Conservation (phyloP, 2,888 invertebrate genomes). For the Zaprionus obscuricornis region DNA sequence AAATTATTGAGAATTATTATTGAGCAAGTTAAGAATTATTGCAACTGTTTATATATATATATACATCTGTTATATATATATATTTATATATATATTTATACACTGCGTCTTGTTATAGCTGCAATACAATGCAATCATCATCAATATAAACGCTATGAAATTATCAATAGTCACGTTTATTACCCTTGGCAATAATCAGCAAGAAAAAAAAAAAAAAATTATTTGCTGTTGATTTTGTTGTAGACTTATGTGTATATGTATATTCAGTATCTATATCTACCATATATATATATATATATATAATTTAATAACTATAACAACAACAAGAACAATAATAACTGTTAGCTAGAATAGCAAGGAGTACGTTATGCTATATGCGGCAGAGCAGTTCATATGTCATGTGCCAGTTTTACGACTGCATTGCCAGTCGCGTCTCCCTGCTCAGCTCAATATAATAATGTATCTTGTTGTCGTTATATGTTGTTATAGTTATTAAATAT, state of each 20-base stretch:
- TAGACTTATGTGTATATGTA: not conserved
- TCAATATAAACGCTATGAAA: slow-evolving; percentile 4
- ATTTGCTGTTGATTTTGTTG: slow-evolving; percentile 31
- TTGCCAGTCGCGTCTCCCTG: slow-evolving; percentile 35
- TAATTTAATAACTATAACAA: slow-evolving; percentile 69
- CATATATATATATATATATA: slow-evolving; percentile 38
- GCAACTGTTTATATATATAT: too few relatives aligned
- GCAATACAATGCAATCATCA: not conserved
- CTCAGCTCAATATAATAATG: too few relatives aligned
- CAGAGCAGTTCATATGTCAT: slow-evolving; percentile 69
- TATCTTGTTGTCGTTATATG: slow-evolving; percentile 16
- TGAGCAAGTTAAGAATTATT: too few relatives aligned
- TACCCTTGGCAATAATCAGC: slow-evolving; percentile 71
- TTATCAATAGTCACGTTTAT: slow-evolving; percentile 36
- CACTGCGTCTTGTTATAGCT: not conserved
- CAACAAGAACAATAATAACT: slow-evolving; percentile 46
- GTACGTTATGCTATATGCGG: slow-evolving; percentile 13
- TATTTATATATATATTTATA: too few relatives aligned
- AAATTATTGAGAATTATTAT: too few relatives aligned
- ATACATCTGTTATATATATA: too few relatives aligned
- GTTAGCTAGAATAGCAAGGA: slow-evolving; percentile 18
- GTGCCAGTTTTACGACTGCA: slow-evolving; percentile 72
- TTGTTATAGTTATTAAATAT: slow-evolving; percentile 68
- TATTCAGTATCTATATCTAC: not conserved
- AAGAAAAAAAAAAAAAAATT: too few relatives aligned